phyloP scores from a whole-genome alignment of 2,797 vertebrate species.

The Gymnothorax reevesii region DNA sequence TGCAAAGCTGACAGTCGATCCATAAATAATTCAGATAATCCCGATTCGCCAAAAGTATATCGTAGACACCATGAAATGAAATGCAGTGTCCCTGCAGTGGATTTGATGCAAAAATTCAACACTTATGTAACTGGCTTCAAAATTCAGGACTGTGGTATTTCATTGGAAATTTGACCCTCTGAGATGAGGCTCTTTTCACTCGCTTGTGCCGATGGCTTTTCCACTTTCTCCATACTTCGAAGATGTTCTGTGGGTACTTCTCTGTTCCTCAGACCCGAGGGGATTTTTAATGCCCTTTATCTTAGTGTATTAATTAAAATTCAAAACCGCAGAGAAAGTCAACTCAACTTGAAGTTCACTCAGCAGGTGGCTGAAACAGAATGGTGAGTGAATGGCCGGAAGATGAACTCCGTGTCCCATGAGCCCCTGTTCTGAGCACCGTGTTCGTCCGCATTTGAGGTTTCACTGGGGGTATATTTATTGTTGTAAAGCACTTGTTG shows the following conservation, averaged over 20 bases:
- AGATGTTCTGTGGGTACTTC: not conserved
- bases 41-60: not conserved
- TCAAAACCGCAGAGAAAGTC: too few species aligned
- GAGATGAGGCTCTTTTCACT: conserved; percentile 44
- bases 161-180: conserved; percentile 45
- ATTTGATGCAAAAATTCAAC: conserved; percentile 35
- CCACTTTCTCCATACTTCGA: not conserved
- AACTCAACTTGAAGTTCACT: too few species aligned
- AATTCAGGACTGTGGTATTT: conserved; percentile 49
- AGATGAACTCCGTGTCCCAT: not conserved
- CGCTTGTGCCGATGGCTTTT: not conserved
- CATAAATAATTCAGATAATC: not conserved
- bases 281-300: not conserved
- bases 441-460: too few species aligned
- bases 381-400: too few species aligned
- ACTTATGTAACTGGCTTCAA: conserved; percentile 56
- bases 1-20: not conserved
- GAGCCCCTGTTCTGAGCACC: not conserved
- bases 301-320: not conserved
- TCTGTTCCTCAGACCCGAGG: not conserved
- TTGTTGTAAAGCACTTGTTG: too few species aligned
- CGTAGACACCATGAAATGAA: not conserved
- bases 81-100: not conserved
- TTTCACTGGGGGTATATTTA: too few species aligned
- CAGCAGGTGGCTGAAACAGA: too few species aligned